Conservation (phyloP, 1,140 invertebrate genomes). For the Lepidurus packardi region DNA sequence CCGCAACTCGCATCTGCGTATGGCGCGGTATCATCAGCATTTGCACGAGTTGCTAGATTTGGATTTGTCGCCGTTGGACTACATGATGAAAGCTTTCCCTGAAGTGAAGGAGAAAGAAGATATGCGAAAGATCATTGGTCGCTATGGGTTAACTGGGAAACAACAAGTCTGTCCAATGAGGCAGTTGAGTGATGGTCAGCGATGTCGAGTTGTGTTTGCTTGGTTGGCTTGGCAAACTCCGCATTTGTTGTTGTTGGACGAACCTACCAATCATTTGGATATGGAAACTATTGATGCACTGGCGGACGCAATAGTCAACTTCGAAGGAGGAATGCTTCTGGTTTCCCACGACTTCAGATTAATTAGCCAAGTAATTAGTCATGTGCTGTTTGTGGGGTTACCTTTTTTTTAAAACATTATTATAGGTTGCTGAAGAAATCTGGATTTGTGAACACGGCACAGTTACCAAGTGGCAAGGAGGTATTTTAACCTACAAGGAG, state of each 20-base stretch:
- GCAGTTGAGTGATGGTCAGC: slow-evolving; percentile 95
- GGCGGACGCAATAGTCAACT: slow-evolving; percentile 95
- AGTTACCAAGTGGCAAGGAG: slow-evolving; percentile 94
- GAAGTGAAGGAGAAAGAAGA: slow-evolving; percentile 97
- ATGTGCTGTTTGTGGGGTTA: slow-evolving; percentile 33
- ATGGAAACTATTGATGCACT: slow-evolving; percentile 99
- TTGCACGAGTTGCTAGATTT: slow-evolving; percentile 93
- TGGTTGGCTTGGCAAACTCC: slow-evolving; percentile 89
- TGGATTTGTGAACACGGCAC: slow-evolving; percentile 97
- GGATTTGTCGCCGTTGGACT: slow-evolving; percentile 91
- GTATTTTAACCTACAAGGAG: slow-evolving; percentile 93
- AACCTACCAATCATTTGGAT: slow-evolving; percentile 98
- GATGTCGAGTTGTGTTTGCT: slow-evolving; percentile 97
- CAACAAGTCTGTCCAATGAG: slow-evolving; percentile 92
- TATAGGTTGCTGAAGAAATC: slow-evolving; percentile 94
- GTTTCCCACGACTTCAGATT: slow-evolving; percentile 97
- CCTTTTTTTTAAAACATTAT: slow-evolving; percentile 37
- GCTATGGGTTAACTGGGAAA: slow-evolving; percentile 91
- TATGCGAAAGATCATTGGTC: slow-evolving; percentile 97
- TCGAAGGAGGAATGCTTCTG: slow-evolving; percentile 94
- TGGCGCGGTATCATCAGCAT: slow-evolving; percentile 98
- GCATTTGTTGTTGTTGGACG: slow-evolving; percentile 88
- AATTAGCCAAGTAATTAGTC: slow-evolving; percentile 82
- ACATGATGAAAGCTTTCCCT: slow-evolving; percentile 96
- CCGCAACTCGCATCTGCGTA: slow-evolving; percentile 93